Evolutionary conservation across 2,113 vertebrate species (phyloP).

Genomic region (Callithrix jacchus): DNA sequence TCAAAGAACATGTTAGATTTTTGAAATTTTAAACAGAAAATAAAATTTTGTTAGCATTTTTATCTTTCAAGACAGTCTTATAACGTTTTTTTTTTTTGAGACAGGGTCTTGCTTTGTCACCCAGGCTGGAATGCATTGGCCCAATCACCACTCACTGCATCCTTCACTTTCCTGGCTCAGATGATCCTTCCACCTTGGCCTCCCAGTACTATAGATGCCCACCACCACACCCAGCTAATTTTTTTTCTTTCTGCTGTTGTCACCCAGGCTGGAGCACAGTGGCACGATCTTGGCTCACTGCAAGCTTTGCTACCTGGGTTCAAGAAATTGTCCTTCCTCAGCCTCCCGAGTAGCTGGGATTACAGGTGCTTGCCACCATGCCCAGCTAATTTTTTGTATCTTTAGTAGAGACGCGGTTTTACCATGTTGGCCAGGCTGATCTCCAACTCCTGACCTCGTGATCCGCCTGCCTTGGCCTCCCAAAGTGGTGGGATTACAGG

Average conservation of each 20-base stretch:
- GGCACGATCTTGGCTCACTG: too few species aligned
- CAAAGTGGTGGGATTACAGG: not conserved
- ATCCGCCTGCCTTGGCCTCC: not conserved
- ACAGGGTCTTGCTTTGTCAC: not conserved
- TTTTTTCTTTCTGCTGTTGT: not conserved
- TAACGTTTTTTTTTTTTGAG: not conserved
- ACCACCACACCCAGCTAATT: not conserved
- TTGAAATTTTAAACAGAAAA: conserved; percentile 9
- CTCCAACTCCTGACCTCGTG: too few species aligned
- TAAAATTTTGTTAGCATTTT: conserved; percentile 27
- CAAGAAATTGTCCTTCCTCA: too few species aligned
- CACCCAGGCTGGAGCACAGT: not conserved
- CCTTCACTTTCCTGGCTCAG: not conserved
- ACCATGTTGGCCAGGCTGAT: too few species aligned
- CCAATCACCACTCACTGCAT: not conserved
- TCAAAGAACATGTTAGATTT: conserved; percentile 5
- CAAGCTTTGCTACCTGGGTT: too few species aligned
- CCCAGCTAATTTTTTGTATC: too few species aligned
- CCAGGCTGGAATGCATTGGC: not conserved
- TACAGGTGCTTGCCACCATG: too few species aligned
- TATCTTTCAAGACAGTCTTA: not conserved
- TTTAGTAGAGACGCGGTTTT: too few species aligned
- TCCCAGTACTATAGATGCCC: not conserved
- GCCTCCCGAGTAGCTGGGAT: too few species aligned
- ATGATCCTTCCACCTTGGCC: not conserved